Conservation (phyloP, 2,888 invertebrate genomes). For the Cybosia mesomella region DNA sequence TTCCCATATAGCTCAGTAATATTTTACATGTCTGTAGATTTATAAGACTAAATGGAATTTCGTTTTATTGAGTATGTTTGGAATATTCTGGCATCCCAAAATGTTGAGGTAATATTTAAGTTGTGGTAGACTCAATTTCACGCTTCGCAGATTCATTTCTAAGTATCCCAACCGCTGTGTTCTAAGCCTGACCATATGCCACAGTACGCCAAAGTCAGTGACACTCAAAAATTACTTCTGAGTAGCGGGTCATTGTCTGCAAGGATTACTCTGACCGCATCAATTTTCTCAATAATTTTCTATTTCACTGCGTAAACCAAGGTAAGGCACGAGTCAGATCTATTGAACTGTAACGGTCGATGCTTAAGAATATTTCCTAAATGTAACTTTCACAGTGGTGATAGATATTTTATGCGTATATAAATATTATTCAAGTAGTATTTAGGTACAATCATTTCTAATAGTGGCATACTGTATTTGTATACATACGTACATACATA, state of each 20-base stretch:
- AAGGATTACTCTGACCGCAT: slow-evolving; percentile 70
- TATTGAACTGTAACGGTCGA: slow-evolving; percentile 59
- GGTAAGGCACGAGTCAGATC: slow-evolving; percentile 78
- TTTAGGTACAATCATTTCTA: background rate
- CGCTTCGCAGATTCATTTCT: slow-evolving; percentile 45
- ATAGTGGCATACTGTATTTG: background rate
- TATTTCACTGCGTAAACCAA: slow-evolving; percentile 73
- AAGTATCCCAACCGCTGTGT: slow-evolving; percentile 55
- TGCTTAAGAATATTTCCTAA: slow-evolving; percentile 26
- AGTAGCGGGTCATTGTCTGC: slow-evolving; percentile 65
- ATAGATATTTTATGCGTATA: background rate
- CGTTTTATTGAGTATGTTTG: background rate
- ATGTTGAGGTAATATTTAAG: background rate
- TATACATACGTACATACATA: too few species aligned
- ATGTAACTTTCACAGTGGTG: slow-evolving; percentile 18
- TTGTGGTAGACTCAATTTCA: slow-evolving; percentile 51
- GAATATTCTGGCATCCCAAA: background rate
- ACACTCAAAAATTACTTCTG: slow-evolving; percentile 66
- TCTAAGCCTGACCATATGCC: slow-evolving; percentile 26
- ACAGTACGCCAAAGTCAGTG: slow-evolving; percentile 60
- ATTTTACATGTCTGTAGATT: slow-evolving; percentile 52
- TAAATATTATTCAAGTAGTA: background rate
- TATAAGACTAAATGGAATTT: slow-evolving; percentile 35
- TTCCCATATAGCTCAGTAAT: slow-evolving; percentile 57
- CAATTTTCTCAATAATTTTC: slow-evolving; percentile 84